Base-by-base conservation (phyloP, 1,140 invertebrate species). In the Paracyclopina nana region DNA sequence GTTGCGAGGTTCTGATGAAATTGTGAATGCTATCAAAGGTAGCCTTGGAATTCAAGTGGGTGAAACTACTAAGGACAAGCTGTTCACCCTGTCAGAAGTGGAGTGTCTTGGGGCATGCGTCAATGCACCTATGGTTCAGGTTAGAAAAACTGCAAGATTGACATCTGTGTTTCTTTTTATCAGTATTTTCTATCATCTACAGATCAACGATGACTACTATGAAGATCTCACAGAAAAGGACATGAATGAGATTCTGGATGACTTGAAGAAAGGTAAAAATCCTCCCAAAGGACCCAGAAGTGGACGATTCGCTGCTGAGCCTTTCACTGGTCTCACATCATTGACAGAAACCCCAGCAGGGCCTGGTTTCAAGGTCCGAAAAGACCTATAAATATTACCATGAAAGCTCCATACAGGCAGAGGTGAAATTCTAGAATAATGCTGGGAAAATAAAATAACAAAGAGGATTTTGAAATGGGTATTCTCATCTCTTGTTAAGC, bases 61-160 rank as follows among this genome's bases (percentile, higher is more conserved):
- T 6, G 79, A 87, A 55, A 94, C 81, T 46, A 92, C 87, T 9
- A 70, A 75, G 45, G 92, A 97, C 65, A 79, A 78, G 14, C 71
- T 82, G 61, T 99, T 98, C 63, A 90, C 90, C 4, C 64, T 99
- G 20, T 81, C 79, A n/a, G 94, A 98, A 72, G 91, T 96, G 12
- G 95, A 99, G 67, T 99, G 95, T 66, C 71, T 99, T 18, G 95
- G 95, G 27, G 95, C 95, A 25, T 99, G 95, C 68, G 92, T 95
- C 2, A 99, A 99, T 69, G 95, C 92, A n/a, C 95, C 95, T 1
- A 98, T 99, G 92, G 68, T 99, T 4, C 85, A 90, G 70, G 42
- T 44, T 9, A 42, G 18, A n/a, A n/a, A n/a, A n/a, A n/a, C n/a
- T n/a, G n/a, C n/a, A n/a, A n/a, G n/a, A n/a, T n/a, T n/a, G n/a